These are phyloP conservation scores for Calliopum simillimum DNA, from an alignment of 2,888 invertebrate genomes.

Conservation along the genomic window DNA sequence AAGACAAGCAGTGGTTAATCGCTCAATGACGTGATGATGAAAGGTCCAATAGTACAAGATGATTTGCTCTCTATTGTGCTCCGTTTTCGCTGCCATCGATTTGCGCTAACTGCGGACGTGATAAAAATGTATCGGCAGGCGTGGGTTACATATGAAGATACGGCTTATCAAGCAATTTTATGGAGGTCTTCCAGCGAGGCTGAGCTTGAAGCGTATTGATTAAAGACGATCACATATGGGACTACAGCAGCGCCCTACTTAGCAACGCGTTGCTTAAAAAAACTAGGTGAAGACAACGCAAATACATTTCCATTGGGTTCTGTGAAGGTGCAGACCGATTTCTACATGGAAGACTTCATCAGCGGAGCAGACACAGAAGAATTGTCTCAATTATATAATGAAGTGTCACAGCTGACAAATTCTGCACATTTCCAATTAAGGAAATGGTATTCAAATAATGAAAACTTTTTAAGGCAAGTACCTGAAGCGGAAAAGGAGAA, in stretches of 20 bases:
- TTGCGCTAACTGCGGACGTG: slow-evolving; percentile 41
- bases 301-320: slow-evolving; percentile 9
- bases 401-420: slow-evolving; percentile 26
- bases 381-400: slow-evolving; percentile 23
- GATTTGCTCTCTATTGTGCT: slow-evolving; percentile 39
- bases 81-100: slow-evolving; percentile 36
- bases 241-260: slow-evolving; percentile 39
- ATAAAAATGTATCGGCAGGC: slow-evolving; percentile 47
- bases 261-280: slow-evolving; percentile 33
- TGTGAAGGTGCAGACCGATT: not conserved
- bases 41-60: slow-evolving; percentile 37
- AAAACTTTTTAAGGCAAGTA: slow-evolving; percentile 21
- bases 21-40: slow-evolving; percentile 41
- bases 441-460: slow-evolving; percentile 32
- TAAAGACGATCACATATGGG: slow-evolving; percentile 36
- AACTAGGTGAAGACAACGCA: slow-evolving; percentile 37
- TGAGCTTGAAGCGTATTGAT: slow-evolving; percentile 25
- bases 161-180: slow-evolving; percentile 39
- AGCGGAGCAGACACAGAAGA: slow-evolving; percentile 35
- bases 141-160: slow-evolving; percentile 38
- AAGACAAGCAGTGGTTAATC: slow-evolving; percentile 41
- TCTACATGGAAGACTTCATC: slow-evolving; percentile 38
- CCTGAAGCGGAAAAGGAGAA: slow-evolving; percentile 28
- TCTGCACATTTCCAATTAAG: slow-evolving; percentile 17
- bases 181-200: slow-evolving; percentile 31